Percentiles rank a stretch among this genome's conserved stretches.
These are phyloP conservation scores for Copidosoma aretas DNA, from an alignment of 2,888 invertebrate species.

Conservation along the genomic window DNA sequence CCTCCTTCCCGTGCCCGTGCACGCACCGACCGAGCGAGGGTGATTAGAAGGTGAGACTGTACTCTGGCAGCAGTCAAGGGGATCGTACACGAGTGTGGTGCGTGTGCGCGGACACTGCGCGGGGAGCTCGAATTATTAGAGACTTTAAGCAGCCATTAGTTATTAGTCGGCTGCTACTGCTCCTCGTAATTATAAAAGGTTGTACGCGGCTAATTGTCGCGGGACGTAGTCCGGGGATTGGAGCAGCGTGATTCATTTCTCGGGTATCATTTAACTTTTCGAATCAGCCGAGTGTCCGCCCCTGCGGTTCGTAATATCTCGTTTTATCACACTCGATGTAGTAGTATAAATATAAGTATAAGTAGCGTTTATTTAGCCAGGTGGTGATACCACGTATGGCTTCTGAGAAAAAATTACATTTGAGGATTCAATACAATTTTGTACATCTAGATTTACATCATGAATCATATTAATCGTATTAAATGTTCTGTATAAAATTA, in stretches of 20 bases:
- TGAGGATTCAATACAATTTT: too few relatives aligned
- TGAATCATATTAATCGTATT: too few relatives aligned
- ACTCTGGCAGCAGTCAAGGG: background rate
- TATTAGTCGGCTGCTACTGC: constrained; percentile 49
- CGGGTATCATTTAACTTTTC: background rate
- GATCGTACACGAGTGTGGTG: constrained; percentile 1
- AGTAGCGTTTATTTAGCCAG: too few relatives aligned
- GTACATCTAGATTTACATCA: too few relatives aligned
- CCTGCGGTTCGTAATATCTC: too few relatives aligned
- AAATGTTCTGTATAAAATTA: too few relatives aligned
- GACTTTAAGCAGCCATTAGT: constrained; percentile 56
- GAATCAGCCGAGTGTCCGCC: too few relatives aligned
- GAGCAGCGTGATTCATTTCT: background rate
- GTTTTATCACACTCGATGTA: too few relatives aligned
- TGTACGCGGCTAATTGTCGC: constrained; percentile 38
- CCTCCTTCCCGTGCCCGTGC: background rate
- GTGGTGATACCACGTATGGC: too few relatives aligned
- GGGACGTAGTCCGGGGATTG: background rate
- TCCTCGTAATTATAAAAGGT: constrained; percentile 52
- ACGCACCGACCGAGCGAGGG: constrained; percentile 40
- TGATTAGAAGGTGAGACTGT: constrained; percentile 43
- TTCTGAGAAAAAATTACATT: too few relatives aligned
- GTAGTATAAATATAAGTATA: too few relatives aligned
- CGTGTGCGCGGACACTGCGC: background rate
- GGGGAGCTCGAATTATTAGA: constrained; percentile 44